Evolutionary conservation across 2,797 vertebrate genomes (phyloP).

Genomic region (Tapera naevia): DNA sequence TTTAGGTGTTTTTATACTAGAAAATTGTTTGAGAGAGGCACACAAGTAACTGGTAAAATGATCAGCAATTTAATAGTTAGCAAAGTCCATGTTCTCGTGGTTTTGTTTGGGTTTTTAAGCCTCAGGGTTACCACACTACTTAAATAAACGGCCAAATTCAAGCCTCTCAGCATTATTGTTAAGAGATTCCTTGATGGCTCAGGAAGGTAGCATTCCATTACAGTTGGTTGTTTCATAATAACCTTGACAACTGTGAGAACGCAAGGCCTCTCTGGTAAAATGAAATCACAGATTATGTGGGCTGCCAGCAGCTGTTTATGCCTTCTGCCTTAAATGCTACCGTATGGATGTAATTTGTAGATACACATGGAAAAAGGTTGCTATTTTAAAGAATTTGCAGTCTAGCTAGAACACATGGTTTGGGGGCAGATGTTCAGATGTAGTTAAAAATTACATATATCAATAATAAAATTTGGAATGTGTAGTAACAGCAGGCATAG

Average conservation of each 20-base stretch:
- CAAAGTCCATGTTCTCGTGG: neutral
- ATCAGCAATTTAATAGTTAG: neutral
- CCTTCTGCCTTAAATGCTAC: constrained; percentile 12
- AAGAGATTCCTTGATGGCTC: neutral
- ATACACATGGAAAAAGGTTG: neutral
- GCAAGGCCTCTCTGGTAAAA: neutral
- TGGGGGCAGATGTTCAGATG: constrained; percentile 43
- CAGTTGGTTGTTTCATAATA: neutral
- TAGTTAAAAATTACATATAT: neutral
- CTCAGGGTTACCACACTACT: neutral
- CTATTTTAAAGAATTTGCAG: constrained; percentile 7
- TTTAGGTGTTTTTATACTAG: neutral
- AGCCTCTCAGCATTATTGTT: neutral
- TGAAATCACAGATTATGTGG: neutral
- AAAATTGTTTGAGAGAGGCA: neutral
- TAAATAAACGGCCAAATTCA: neutral
- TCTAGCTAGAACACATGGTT: constrained; percentile 37
- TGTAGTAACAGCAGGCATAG: neutral
- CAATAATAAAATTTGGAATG: neutral
- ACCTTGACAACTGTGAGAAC: neutral
- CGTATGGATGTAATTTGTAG: neutral
- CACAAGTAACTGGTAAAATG: neutral
- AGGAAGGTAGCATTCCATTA: neutral
- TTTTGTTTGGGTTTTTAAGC: neutral
- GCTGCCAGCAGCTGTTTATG: neutral